These are phyloP conservation scores for Drymonia ruficornis DNA, from an alignment of 2,888 invertebrate species.

Conservation along the genomic window DNA sequence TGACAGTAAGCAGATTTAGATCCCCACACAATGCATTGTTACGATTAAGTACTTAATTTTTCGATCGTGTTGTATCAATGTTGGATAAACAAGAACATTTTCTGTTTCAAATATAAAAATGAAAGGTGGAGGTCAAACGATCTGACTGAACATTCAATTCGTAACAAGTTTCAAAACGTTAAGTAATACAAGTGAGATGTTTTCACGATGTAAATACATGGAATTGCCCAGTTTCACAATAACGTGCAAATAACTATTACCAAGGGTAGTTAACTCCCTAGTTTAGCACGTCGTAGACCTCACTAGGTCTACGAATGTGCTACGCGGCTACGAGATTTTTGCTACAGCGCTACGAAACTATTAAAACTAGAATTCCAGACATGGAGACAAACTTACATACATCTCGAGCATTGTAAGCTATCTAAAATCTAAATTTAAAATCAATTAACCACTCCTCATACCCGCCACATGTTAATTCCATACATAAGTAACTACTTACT, in stretches of 20 bases:
- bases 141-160: conserved; percentile 52
- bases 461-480: background rate
- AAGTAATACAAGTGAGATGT: conserved; percentile 45
- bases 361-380: background rate
- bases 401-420: too few relatives aligned
- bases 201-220: conserved; percentile 32
- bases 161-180: conserved; percentile 55
- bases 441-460: background rate
- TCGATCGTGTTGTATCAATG: conserved; percentile 1
- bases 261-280: conserved; percentile 10
- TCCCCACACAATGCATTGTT: conserved; percentile 43
- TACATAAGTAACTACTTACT: conserved; percentile 16
- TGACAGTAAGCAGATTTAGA: conserved; percentile 60
- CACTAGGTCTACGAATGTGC: conserved; percentile 25
- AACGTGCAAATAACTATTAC: conserved; percentile 16
- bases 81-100: conserved; percentile 1
- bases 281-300: too few relatives aligned
- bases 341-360: conserved; percentile 3
- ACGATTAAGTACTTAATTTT: conserved; percentile 16
- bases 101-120: conserved; percentile 24
- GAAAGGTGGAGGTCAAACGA: conserved; percentile 56
- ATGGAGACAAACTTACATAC: background rate
- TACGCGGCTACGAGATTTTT: conserved; percentile 23
- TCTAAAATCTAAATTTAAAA: background rate
- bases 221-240: conserved; percentile 27